Conservation (phyloP, 2,888 invertebrate species). For the Muscina levida region DNA sequence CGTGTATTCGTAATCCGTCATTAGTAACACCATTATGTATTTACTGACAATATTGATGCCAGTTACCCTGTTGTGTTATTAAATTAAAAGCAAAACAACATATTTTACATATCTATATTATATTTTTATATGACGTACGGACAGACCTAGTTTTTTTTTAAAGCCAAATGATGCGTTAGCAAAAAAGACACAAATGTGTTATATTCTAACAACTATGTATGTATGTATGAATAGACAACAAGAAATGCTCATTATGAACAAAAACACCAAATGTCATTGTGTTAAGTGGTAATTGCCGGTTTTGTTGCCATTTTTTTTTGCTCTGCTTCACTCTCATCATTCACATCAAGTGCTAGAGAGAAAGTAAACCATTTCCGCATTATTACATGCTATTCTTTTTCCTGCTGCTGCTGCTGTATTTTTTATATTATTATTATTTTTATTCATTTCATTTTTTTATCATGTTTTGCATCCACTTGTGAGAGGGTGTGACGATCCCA, state of each 20-base stretch:
- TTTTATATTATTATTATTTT: neutral
- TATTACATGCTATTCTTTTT: neutral
- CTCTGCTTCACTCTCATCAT: neutral
- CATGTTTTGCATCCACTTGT: neutral
- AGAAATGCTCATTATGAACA: slow-evolving; percentile 25
- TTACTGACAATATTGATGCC: neutral
- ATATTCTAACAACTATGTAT: too few relatives aligned
- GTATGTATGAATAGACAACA: slow-evolving; percentile 30
- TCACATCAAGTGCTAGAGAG: slow-evolving; percentile 15
- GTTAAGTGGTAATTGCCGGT: slow-evolving; percentile 25
- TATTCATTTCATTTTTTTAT: neutral
- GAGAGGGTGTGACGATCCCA: neutral
- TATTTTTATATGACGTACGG: too few relatives aligned
- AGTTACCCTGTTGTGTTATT: neutral
- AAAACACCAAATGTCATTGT: slow-evolving; percentile 16
- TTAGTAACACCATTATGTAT: neutral
- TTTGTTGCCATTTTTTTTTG: slow-evolving; percentile 10
- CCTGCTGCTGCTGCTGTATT: neutral
- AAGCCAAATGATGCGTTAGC: neutral
- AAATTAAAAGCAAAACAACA: neutral
- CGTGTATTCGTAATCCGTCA: slow-evolving; percentile 8
- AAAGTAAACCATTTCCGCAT: slow-evolving; percentile 35
- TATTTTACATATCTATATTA: too few relatives aligned
- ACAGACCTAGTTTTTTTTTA: neutral
- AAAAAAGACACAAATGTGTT: too few relatives aligned